Conservation (phyloP, 2,797 vertebrate genomes). For the Rhadinocentrus ornatus region DNA sequence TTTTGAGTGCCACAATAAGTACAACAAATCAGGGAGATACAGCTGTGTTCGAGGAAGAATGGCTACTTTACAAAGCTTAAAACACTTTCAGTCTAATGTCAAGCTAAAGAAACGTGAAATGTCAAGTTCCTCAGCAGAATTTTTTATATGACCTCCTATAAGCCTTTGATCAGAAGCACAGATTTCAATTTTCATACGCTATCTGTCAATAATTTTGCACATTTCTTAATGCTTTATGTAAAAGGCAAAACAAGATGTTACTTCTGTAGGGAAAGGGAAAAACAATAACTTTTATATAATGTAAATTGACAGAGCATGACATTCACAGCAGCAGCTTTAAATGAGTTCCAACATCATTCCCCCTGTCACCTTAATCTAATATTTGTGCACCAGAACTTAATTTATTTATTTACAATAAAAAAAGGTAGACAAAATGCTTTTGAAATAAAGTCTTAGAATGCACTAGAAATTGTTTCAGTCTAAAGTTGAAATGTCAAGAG, state of each 20-base stretch:
- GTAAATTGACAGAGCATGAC: not conserved
- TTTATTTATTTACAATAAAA: not conserved
- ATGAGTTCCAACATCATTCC: not conserved
- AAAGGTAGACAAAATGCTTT: not conserved
- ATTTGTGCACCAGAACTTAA: not conserved
- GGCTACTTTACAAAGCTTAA: not conserved
- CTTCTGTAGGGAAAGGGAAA: not conserved
- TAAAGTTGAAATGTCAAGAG: not conserved
- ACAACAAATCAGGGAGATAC: not conserved
- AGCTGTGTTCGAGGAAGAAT: not conserved
- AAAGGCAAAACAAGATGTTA: not conserved
- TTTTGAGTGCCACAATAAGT: constrained; percentile 18
- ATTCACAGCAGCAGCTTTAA: not conserved
- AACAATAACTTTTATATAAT: not conserved
- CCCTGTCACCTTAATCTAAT: not conserved
- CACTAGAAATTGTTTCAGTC: not conserved
- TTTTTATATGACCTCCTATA: constrained; percentile 35
- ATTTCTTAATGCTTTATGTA: too few species aligned
- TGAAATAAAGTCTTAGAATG: not conserved
- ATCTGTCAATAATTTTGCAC: not conserved
- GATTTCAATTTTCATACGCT: constrained; percentile 19
- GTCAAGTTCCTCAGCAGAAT: constrained; percentile 56
- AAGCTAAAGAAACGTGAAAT: too few species aligned
- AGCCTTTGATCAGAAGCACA: constrained; percentile 39
- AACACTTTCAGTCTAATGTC: not conserved